Base-by-base conservation (phyloP, 1,140 invertebrate genomes). In the Propsilocerus akamusi region DNA sequence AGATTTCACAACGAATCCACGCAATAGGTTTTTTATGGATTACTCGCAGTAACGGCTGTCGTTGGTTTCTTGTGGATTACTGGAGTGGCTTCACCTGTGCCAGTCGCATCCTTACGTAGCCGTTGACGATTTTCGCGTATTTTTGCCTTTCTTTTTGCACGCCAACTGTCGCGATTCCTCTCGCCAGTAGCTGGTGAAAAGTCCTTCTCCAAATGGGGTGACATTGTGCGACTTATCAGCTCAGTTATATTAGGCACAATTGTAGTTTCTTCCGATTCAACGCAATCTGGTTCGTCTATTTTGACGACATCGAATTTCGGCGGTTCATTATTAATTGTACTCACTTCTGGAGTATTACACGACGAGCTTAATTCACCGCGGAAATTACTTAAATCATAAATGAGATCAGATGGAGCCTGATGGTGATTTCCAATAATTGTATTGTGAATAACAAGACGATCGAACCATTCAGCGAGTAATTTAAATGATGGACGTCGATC, bases 401-500 rank as follows among this genome's bases (percentile, higher is more conserved):
- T 68, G 6, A 87, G 64, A 54, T 85, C 75, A 0, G 72, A 64
- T 2, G 83, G 82, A 30, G 79, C 56, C 1, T 75, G 61, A 25
- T 73, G 72, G 17, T 41, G 34, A 41, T 7, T 41, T 17, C 34
- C 34, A 1, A 76, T 74, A 22, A 76, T 71, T 2, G 76, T 74
- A 32, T 86, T 60, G 60, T 85, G 81, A 68, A 81, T 77, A 2
- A 77, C 76, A 37, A 92, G 58, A 23, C 75, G 75, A 61, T 87
- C 80, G 20, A 91, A 61, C 87, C 86, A 90, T 2, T 80, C 74
- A 64, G 87, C 78, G 60, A 89, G 75, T n/a, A 86, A 74, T 60
- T 90, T 85, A 63, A 91, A 91, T 0, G 86, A 78, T 0, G 88
- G 87, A 56, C 81, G 76, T 62, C 77, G 78, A 62, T 93, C 89